These are phyloP conservation scores for Eugnorisma glareosa DNA, from an alignment of 2,888 invertebrate genomes.

Conservation along the genomic window DNA sequence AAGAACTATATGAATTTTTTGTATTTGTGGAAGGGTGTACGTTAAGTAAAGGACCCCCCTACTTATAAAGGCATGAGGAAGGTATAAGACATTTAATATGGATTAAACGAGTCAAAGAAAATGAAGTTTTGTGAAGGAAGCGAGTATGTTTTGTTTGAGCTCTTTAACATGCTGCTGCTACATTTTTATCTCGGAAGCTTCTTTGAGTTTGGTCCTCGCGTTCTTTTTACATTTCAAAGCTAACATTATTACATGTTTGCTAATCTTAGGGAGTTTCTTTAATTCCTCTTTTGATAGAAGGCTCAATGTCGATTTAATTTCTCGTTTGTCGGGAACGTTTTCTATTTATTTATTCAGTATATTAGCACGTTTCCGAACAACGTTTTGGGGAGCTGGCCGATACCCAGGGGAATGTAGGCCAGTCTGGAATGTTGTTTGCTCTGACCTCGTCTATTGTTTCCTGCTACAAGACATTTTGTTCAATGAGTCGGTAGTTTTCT, in stretches of 20 bases:
- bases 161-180: constrained; percentile 69
- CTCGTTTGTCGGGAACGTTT: constrained; percentile 25
- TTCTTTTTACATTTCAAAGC: constrained; percentile 65
- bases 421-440: constrained; percentile 59
- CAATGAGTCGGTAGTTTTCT: constrained; percentile 49
- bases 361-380: constrained; percentile 46
- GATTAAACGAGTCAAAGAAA: constrained; percentile 76
- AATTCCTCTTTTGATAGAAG: constrained; percentile 36
- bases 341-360: constrained; percentile 53
- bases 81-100: constrained; percentile 68
- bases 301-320: constrained; percentile 34
- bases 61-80: constrained; percentile 41
- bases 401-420: constrained; percentile 56
- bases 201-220: constrained; percentile 64
- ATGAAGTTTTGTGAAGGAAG: constrained; percentile 69
- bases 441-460: constrained; percentile 61
- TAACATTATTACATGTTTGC: constrained; percentile 51
- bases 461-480: constrained; percentile 55
- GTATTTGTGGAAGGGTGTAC: constrained; percentile 8
- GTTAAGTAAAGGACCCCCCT: constrained; percentile 36
- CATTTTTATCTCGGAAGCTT: constrained; percentile 66
- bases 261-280: constrained; percentile 46
- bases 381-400: constrained; percentile 51
- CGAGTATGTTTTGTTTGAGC: constrained; percentile 72
- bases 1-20: no score